These are phyloP conservation scores for Eriosoma lanigerum DNA, from an alignment of 1,140 invertebrate species.

Conservation along the genomic window DNA sequence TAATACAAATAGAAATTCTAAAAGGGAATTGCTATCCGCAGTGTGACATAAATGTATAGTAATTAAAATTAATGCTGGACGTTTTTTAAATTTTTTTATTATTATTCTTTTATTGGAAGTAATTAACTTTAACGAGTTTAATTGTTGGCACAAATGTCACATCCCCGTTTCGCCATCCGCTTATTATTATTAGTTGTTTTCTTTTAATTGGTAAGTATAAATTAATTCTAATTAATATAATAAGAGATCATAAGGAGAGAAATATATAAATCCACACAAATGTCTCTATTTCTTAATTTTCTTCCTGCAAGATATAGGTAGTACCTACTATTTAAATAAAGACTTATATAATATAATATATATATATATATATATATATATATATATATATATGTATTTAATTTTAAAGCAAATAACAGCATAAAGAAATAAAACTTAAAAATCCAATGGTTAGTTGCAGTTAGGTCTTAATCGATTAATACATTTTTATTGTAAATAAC, in stretches of 20 bases:
- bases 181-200: slow-evolving; percentile 52
- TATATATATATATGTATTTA: background rate
- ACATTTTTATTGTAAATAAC: background rate
- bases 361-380: background rate
- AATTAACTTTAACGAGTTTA: slow-evolving; percentile 52
- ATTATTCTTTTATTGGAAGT: slow-evolving; percentile 51
- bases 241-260: slow-evolving; percentile 44
- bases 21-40: slow-evolving; percentile 49
- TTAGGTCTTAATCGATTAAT: background rate
- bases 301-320: background rate
- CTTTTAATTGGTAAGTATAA: slow-evolving; percentile 52
- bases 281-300: background rate
- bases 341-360: no score
- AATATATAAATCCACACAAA: slow-evolving; percentile 32
- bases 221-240: slow-evolving; percentile 52
- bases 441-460: background rate
- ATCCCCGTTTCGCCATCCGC: slow-evolving; percentile 51
- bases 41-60: slow-evolving; percentile 49
- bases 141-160: slow-evolving; percentile 52
- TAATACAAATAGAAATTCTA: slow-evolving; percentile 43
- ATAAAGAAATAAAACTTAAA: background rate
- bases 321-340: no score
- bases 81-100: slow-evolving; percentile 52
- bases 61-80: slow-evolving; percentile 50
- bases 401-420: no score